Evolutionary conservation across 2,888 invertebrate genomes (phyloP), one percentile per base, ranked within the genome.

Genomic region (Nymphalis c-album): DNA sequence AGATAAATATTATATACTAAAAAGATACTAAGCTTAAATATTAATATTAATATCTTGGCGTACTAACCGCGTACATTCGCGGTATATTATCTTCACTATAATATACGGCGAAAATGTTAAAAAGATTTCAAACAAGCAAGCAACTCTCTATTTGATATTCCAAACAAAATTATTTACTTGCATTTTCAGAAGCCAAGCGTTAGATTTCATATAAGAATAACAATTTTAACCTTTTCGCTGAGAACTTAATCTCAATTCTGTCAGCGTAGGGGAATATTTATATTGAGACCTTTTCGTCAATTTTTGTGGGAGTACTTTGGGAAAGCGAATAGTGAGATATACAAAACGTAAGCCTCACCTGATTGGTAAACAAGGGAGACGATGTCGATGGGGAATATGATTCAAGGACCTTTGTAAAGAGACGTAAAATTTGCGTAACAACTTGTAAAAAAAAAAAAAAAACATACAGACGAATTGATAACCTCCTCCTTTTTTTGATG

Each of bases 201-300:
- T 8, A 35, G 46, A 48, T 58, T 18, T 57, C 31, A 48, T 64
- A 35, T 50, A 58, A 58, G 20, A 64, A 46, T 47, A 60, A 22
- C 7, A 8, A 55, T 46, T 60, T 45, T 60, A 46, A 26, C 57
- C 57, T 50, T 67, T 68, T 64, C 63, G 65, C 65, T 58, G 57
- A 40, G 62, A 61, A 62, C 63, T 64, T 68, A 69, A 69, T 71
- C 69, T 67, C 63, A 67, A 69, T 72, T 72, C 70, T 55, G 67
- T 69, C 64, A 64, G 51, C 70, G 64, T 68, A 59, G 50, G 60
- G 57, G 69, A 57, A 71, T 70, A 71, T 73, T 72, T 73, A 69
- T 65, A 62, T 67, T 69, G 64, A 51, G 64, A 51, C 61, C 68
- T 64, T 64, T 64, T 68, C 60, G 58, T 61, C 59, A 65, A 51